Percentiles rank a stretch among this genome's conserved stretches.
phyloP scores from a whole-genome alignment of 2,888 invertebrate genomes.

The Temnothorax unifasciatus region DNA sequence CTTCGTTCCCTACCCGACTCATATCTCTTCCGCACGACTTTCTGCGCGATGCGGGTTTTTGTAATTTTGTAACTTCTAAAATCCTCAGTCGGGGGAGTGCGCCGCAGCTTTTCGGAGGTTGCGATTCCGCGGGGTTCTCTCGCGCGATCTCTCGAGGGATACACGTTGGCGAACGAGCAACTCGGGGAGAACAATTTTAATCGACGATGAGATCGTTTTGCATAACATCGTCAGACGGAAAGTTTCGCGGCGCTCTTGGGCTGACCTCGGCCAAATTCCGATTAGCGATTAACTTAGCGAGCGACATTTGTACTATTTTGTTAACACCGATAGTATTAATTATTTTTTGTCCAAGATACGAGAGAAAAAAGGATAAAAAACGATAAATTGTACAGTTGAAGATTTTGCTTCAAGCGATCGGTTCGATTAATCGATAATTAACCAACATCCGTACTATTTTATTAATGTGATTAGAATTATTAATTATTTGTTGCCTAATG shows the following conservation, averaged over 20 bases:
- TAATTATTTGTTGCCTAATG: neutral
- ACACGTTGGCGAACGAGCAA: neutral
- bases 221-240: neutral
- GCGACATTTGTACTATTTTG: neutral
- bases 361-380: neutral
- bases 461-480: neutral
- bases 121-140: neutral
- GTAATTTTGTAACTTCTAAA: conserved; percentile 65
- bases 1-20: conserved; percentile 50
- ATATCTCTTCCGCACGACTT: conserved; percentile 65
- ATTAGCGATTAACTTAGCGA: neutral
- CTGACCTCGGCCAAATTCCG: neutral
- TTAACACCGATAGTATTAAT: neutral
- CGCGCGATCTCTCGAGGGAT: neutral
- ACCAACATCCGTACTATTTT: neutral
- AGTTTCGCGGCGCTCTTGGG: neutral
- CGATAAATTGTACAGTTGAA: neutral
- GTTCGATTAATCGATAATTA: neutral
- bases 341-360: neutral
- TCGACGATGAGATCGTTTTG: neutral
- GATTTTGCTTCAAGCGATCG: neutral
- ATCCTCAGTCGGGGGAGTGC: conserved; percentile 21
- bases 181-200: neutral
- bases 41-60: conserved; percentile 73
- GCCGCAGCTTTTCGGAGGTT: neutral